Conservation (phyloP, 2,888 invertebrate genomes). For the Pristionchus exspectatus region DNA sequence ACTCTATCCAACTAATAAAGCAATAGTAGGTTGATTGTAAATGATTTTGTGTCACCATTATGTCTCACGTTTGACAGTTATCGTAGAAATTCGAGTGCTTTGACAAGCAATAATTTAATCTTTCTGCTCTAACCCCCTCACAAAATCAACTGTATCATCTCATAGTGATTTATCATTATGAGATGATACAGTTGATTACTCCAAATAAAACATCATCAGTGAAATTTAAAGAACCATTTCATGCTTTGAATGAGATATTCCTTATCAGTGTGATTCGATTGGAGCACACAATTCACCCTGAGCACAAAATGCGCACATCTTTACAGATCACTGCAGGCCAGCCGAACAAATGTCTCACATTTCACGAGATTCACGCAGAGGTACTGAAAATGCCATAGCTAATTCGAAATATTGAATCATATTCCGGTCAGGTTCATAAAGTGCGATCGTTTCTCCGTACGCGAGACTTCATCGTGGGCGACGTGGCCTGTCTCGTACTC, state of each 20-base stretch:
- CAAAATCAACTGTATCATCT: no score
- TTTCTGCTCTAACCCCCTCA: no score
- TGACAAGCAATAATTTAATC: no score
- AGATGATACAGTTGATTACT: no score
- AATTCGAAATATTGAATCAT: neutral
- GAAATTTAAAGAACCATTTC: no score
- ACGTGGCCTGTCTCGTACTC: conserved; percentile 40
- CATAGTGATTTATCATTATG: no score
- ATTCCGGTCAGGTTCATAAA: conserved; percentile 21
- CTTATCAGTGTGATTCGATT: no score
- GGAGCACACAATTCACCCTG: neutral
- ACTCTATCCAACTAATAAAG: conserved; percentile 8
- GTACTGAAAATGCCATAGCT: neutral
- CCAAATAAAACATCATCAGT: no score
- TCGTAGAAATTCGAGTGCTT: no score
- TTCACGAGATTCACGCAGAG: neutral
- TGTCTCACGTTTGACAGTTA: no score
- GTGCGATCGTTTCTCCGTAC: conserved; percentile 30
- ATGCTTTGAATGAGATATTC: neutral
- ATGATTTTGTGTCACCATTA: no score
- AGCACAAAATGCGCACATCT: neutral
- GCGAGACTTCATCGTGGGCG: neutral
- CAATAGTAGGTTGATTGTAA: neutral
- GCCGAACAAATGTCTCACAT: neutral
- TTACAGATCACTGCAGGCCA: neutral